Conservation (phyloP, 2,888 invertebrate genomes). For the Nemotelus pantherinus region DNA sequence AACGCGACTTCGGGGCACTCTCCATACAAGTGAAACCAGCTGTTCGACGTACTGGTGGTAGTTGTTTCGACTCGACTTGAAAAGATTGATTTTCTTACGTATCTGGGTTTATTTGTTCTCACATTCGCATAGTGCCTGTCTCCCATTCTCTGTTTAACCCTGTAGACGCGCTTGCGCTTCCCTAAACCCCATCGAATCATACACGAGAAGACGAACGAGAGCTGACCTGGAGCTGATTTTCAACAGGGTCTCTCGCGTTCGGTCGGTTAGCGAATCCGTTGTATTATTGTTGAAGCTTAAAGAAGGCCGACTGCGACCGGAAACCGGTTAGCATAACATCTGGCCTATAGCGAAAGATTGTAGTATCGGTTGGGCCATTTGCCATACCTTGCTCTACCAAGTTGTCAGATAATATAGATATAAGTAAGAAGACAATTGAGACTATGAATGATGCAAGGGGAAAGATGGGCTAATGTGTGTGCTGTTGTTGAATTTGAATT, state of each 20-base stretch:
- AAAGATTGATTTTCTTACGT: slow-evolving; percentile 27
- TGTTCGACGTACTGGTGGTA: slow-evolving; percentile 6
- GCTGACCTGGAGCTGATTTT: background rate
- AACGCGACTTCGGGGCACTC: slow-evolving; percentile 7
- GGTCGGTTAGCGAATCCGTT: background rate
- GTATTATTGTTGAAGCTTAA: slow-evolving; percentile 1
- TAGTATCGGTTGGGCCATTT: slow-evolving; percentile 10
- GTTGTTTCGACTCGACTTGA: background rate
- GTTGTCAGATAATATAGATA: background rate
- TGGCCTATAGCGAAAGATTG: slow-evolving; percentile 12
- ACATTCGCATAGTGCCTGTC: background rate
- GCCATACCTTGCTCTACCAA: background rate
- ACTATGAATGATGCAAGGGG: background rate
- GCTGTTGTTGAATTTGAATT: too few relatives aligned
- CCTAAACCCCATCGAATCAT: background rate
- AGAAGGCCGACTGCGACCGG: background rate
- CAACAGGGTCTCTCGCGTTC: background rate
- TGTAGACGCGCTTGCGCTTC: slow-evolving; percentile 24
- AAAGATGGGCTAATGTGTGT: background rate
- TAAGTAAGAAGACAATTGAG: background rate
- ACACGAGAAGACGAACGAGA: background rate
- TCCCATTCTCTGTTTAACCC: slow-evolving; percentile 10
- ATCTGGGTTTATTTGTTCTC: slow-evolving; percentile 10
- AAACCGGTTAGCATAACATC: slow-evolving; percentile 41
- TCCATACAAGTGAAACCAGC: slow-evolving; percentile 26